Evolutionary conservation across 2,888 invertebrate genomes (phyloP), one percentile per base, ranked within the genome.

Genomic region (Carterocephalus palaemon): DNA sequence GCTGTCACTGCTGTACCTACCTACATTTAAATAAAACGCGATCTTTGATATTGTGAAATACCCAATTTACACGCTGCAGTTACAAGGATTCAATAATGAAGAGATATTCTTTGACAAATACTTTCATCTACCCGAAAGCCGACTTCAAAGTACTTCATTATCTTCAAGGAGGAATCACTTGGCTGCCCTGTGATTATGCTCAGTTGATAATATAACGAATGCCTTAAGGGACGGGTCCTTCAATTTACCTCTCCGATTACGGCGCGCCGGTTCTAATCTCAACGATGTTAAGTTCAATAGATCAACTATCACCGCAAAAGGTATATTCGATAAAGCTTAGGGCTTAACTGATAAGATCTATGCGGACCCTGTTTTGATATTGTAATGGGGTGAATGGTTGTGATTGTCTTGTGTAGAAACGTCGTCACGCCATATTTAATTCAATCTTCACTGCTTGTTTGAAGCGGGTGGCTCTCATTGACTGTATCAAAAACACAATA

Each of bases 351-450:
- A 80, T 79, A 77, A 77, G 69, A 70, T 71, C 62, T 58, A 62
- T 62, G 62, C 67, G 56, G 56, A 60, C 56, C 64, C 57, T 59
- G 57, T 65, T 57, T 68, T 57, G 54, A 75, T 72, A 67, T 73
- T 68, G 60, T 76, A 75, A 75, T 71, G 67, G 75, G 61, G 62
- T 67, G 62, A 57, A 41, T 47, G 69, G 67, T 65, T 65, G 75
- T 74, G 77, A 80, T 81, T 81, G 82, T 72, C 73, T 75, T 75
- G 76, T 78, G 75, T 75, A 75, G 69, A 72, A 68, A 70, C 62
- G 68, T 67, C 74, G 64, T 70, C 63, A 67, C 67, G 71, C 75
- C 75, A 81, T 82, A 83, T 83, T 83, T 81, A 77, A 80, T 80
- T 67, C 67, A 65, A 70, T 69, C 76, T 76, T n/a, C n/a, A n/a